Conservation (phyloP, 2,888 invertebrate species). For the Leptopterna dolabrata region DNA sequence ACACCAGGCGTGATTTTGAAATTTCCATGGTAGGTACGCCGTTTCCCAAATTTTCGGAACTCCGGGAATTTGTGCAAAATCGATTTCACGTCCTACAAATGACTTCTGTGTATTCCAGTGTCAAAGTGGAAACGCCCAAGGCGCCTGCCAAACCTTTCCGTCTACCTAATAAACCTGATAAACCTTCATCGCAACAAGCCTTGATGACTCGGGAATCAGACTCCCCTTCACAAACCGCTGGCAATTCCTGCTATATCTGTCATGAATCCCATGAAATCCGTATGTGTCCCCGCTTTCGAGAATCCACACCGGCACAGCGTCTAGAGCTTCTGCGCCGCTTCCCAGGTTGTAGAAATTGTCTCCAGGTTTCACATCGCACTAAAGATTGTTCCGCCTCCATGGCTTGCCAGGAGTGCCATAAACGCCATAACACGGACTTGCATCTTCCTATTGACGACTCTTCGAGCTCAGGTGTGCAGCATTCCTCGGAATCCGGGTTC, state of each 20-base stretch:
- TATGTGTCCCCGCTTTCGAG: neutral
- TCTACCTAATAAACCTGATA: too few species aligned
- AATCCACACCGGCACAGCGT: neutral
- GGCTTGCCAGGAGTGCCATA: neutral
- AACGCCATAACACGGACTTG: neutral
- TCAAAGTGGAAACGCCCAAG: too few species aligned
- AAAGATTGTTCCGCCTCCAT: neutral
- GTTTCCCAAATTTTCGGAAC: neutral
- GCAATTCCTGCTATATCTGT: neutral
- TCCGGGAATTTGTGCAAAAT: neutral
- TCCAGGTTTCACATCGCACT: neutral
- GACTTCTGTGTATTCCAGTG: neutral
- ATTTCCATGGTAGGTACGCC: neutral
- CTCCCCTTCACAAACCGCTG: neutral
- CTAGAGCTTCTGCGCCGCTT: too few species aligned
- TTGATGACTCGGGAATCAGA: too few species aligned
- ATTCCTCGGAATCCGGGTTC: too few species aligned
- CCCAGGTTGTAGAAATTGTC: neutral
- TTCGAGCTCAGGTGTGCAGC: too few species aligned
- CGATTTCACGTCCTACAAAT: neutral
- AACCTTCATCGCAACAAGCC: neutral
- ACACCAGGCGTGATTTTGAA: neutral
- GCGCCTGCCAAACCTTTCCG: neutral
- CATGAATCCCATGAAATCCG: neutral
- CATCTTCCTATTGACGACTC: neutral